Conservation (phyloP, 2,113 vertebrate species). For the Rhinolophus ferrumequinum region DNA sequence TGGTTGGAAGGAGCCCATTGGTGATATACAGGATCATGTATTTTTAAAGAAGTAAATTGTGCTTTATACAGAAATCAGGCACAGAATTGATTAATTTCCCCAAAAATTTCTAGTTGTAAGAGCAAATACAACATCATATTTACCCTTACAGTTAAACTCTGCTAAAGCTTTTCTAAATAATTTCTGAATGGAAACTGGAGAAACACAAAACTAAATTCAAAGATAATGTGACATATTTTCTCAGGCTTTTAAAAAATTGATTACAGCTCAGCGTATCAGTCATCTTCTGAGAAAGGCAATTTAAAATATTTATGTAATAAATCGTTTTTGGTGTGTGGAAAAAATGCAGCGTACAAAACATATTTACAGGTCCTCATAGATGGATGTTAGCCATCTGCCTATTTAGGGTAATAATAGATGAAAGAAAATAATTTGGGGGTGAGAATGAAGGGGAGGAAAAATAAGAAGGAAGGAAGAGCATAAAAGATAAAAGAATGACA, state of each 20-base stretch:
- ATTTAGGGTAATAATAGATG: not conserved
- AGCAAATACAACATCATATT: not conserved
- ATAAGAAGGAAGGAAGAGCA: not conserved
- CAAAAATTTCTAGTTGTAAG: not conserved
- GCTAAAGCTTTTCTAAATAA: not conserved
- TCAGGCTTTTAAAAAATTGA: not conserved
- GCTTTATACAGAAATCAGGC: not conserved
- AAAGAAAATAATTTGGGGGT: not conserved
- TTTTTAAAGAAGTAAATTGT: not conserved
- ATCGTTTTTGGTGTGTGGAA: not conserved
- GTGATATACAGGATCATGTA: not conserved
- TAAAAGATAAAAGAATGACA: not conserved
- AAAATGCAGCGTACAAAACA: not conserved
- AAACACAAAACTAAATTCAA: slow-evolving; percentile 32
- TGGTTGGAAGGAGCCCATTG: not conserved
- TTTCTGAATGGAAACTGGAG: not conserved
- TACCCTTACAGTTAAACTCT: not conserved
- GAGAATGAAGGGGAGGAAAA: not conserved
- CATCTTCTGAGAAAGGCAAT: not conserved
- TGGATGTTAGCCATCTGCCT: not conserved
- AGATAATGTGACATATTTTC: not conserved
- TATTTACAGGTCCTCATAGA: not conserved
- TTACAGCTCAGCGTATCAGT: not conserved
- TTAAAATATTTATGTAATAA: not conserved
- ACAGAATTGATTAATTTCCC: not conserved